These are phyloP conservation scores for Urosaurus nigricauda DNA, from an alignment of 2,797 vertebrate genomes.

Conservation along the genomic window DNA sequence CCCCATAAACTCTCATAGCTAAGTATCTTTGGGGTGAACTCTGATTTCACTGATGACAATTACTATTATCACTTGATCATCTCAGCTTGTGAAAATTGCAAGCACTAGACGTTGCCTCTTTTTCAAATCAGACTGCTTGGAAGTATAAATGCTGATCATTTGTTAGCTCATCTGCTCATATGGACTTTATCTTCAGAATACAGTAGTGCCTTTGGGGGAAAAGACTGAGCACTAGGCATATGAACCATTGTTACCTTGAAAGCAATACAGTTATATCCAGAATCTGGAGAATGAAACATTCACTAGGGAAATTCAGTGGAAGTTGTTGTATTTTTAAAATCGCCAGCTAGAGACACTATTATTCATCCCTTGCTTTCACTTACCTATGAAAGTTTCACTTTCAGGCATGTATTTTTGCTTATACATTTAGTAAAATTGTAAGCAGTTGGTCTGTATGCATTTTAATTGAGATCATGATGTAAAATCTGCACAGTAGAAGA, in stretches of 20 bases:
- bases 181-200: background rate
- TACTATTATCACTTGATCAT: constrained; percentile 7
- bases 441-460: fast-evolving
- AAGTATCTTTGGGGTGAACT: background rate
- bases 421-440: background rate
- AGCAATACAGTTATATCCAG: background rate
- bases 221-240: background rate
- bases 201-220: background rate
- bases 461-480: background rate
- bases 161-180: background rate
- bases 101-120: background rate
- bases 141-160: background rate
- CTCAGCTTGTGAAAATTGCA: background rate
- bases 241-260: background rate
- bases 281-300: background rate
- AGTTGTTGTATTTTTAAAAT: background rate
- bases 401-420: constrained; percentile 16
- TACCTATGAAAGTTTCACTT: background rate
- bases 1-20: constrained; percentile 9
- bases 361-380: background rate
- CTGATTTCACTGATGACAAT: background rate
- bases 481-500: background rate
- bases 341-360: background rate
- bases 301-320: background rate
- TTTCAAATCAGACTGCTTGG: background rate